Base-by-base conservation (phyloP, 2,113 vertebrate genomes). In the Regulus satrapa region DNA sequence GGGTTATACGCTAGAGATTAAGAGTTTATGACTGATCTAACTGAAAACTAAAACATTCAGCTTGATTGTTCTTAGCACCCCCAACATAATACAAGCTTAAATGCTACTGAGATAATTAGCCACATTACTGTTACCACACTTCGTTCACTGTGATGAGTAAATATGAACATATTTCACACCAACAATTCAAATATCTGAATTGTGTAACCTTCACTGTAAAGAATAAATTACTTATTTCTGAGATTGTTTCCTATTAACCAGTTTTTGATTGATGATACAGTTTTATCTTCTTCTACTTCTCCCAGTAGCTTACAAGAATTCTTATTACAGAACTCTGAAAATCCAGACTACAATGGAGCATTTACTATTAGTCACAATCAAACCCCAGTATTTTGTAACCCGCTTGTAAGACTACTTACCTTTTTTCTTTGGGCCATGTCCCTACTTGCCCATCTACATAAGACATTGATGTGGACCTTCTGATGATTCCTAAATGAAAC, bases 371-470 rank as follows among this genome's bases (percentile, higher is more conserved):
- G 32, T 73, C 45, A 76, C 25, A 49, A 73, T 9, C 45, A 46
- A 85, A 48, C 62, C 14, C 23, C 21, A 62, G 7, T n/a, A 18
- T 12, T 73, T 76, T 79, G 49, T n/a, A 84, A 73, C 5, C 11
- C 64, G 68, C 18, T 75, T 2, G 2, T 56, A 74, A 31, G 32
- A 74, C 20, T 74, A 26, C 68, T 96, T 95, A 99, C 99, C 99
- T 98, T 97, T 99, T 99, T 92, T 99, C 99, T 98, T 99, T 99
- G 74, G 99, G 99, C 99, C 99, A 99, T 2, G 99, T 99, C 61
- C 99, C 99, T 64, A 99, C 98, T 96, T 98, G 98, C n/a, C 99
- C 98, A 94, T 99, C 99, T 67, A 99, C 98, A 26, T 99, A 99
- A 74, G 99, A 99, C 99, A 99, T 99, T 43, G 99, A 99, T n/a